These are phyloP conservation scores for Hyperoplus lanceolatus DNA, from an alignment of 2,797 vertebrate genomes.

Conservation along the genomic window DNA sequence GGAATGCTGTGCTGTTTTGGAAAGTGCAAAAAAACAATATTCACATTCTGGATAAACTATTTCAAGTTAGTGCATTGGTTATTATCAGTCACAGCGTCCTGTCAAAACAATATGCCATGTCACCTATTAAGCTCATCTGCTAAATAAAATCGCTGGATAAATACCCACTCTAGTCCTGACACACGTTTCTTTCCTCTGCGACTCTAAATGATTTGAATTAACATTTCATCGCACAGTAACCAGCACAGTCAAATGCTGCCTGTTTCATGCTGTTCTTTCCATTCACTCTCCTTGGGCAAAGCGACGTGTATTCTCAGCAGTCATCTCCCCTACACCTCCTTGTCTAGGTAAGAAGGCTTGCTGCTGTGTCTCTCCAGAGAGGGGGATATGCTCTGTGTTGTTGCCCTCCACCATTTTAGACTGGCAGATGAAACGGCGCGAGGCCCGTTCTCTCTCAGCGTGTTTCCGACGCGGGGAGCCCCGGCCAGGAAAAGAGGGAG, in stretches of 20 bases:
- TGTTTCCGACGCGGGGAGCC: constrained; percentile 36
- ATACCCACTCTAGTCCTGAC: not conserved
- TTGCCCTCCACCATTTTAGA: constrained; percentile 74
- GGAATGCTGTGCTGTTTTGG: constrained; percentile 1
- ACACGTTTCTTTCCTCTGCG: constrained; percentile 10
- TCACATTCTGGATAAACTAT: constrained; percentile 1
- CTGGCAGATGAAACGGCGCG: constrained; percentile 74
- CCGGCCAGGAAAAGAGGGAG: constrained; percentile 12
- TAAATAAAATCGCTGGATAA: not conserved
- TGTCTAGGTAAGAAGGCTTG: constrained; percentile 59
- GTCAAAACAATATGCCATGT: not conserved
- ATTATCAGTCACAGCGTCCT: not conserved
- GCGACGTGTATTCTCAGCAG: constrained; percentile 67
- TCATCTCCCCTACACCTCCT: constrained; percentile 58
- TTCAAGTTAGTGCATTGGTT: not conserved
- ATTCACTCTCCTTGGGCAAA: constrained; percentile 45
- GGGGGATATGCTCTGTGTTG: constrained; percentile 52
- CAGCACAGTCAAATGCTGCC: constrained; percentile 41
- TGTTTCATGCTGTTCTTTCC: constrained; percentile 7
- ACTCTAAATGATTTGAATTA: constrained; percentile 52
- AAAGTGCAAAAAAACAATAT: not conserved
- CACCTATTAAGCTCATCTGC: not conserved
- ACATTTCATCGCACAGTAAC: constrained; percentile 43
- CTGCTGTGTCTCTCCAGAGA: constrained; percentile 67
- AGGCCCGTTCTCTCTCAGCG: constrained; percentile 50